Evolutionary conservation across 1,140 invertebrate species (phyloP), one percentile per base, ranked within the genome.

Genomic region (Episyrphus balteatus): DNA sequence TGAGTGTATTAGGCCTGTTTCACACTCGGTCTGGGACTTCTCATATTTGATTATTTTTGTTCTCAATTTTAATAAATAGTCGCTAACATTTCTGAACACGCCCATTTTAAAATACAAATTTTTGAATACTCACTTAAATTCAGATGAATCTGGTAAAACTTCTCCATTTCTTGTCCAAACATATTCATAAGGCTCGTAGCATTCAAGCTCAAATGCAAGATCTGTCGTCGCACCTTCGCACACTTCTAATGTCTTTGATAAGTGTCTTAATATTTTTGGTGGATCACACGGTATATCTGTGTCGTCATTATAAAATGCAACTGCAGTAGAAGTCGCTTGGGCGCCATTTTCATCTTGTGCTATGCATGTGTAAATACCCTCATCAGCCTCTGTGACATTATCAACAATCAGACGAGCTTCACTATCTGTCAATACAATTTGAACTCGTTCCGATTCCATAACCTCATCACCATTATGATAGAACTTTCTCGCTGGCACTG

Each of bases 81-180:
- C n/a, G n/a, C n/a, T n/a, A n/a, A n/a, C n/a, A n/a, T 3, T 9
- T 32, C 9, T 39, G 3, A 18, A 6, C 6, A 34, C 11, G 13
- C 14, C 21, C 18, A 37, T 30, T 30, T 39, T 30, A 19, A 26
- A 8, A 43, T 33, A 2, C 32, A 46, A 36, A 9, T 11, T 15
- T 10, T 14, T 26, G 19, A 12, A 9, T 30, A 53, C 59, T 56
- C 42, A 68, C 65, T 59, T 62, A 44, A 73, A 75, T 55, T 81
- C 77, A n/a, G 76, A 73, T 52, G 75, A 79, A 56, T 86, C 75
- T n/a, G 73, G 71, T 18, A 91, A 63, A 38, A 80, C 72, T 51
- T 77, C 74, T 18, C 76, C 79, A 55, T 86, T 79, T 55, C 80
- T 81, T 30, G 78, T 72, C 87, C 87, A 91, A 26, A 75, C 58